These are phyloP conservation scores for Enteromius unitaeniatus DNA, from an alignment of 2,797 vertebrate species.

Conservation along the genomic window DNA sequence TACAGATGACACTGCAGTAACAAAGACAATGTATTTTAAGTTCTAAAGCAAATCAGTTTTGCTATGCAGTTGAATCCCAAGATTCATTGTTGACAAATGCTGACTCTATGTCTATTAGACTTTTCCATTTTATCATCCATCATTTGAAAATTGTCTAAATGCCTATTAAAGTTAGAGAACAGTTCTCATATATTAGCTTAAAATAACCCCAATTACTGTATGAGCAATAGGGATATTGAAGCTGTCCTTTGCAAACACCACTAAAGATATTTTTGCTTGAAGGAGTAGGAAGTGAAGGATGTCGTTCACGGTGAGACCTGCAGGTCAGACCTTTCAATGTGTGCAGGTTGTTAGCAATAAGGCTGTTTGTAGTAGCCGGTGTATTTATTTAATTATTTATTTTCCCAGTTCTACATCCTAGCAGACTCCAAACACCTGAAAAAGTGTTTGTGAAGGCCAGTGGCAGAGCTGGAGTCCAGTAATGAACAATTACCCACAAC, in stretches of 20 bases:
- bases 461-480: conserved; percentile 24
- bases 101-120: background rate
- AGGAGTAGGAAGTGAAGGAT: background rate
- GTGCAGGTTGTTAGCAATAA: conserved; percentile 14
- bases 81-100: background rate
- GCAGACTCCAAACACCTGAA: conserved; percentile 7
- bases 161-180: background rate
- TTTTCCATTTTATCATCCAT: background rate
- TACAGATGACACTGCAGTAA: background rate
- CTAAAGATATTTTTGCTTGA: conserved; percentile 10
- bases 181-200: background rate
- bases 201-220: background rate
- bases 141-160: background rate
- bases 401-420: background rate
- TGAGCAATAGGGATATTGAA: background rate
- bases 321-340: background rate
- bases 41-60: background rate
- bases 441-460: conserved; percentile 27
- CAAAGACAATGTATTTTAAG: background rate
- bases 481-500: conserved; percentile 37
- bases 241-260: background rate
- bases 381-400: background rate
- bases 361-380: conserved; percentile 8
- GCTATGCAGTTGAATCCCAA: background rate
- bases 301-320: conserved; percentile 3